These are phyloP conservation scores for Podiceps cristatus DNA, from an alignment of 2,113 vertebrate genomes.

Conservation along the genomic window DNA sequence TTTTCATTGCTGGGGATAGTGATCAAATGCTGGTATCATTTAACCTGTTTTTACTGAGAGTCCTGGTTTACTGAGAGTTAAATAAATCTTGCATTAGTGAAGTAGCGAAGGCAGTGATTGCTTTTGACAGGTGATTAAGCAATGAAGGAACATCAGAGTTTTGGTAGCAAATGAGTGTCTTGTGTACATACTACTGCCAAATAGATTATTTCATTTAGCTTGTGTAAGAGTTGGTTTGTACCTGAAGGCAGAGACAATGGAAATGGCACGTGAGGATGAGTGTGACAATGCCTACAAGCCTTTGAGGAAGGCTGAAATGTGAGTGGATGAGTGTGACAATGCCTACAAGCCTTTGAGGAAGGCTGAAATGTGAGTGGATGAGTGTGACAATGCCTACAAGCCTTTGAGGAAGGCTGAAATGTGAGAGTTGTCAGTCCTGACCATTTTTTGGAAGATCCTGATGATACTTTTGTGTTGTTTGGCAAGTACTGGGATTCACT, in stretches of 20 bases:
- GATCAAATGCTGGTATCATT: neutral
- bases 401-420: neutral
- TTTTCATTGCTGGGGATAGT: neutral
- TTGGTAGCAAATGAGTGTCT: neutral
- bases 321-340: no score
- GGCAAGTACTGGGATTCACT: neutral
- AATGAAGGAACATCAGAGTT: neutral
- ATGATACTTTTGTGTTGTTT: neutral
- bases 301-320: neutral
- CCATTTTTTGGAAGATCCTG: neutral
- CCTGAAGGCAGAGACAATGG: neutral
- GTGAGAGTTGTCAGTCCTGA: neutral
- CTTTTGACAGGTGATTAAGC: neutral
- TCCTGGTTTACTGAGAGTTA: neutral
- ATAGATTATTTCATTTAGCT: neutral
- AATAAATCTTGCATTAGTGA: neutral
- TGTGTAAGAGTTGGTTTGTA: neutral
- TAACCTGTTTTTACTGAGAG: neutral
- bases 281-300: neutral
- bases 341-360: neutral
- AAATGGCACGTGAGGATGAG: accelerated
- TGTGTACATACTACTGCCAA: neutral
- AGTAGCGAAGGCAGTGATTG: neutral
- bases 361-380: neutral
- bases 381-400: neutral